Percentiles rank a stretch among this genome's conserved stretches.
Evolutionary conservation across 2,888 invertebrate species (phyloP).

Genomic region (Flexamia atlantica): DNA sequence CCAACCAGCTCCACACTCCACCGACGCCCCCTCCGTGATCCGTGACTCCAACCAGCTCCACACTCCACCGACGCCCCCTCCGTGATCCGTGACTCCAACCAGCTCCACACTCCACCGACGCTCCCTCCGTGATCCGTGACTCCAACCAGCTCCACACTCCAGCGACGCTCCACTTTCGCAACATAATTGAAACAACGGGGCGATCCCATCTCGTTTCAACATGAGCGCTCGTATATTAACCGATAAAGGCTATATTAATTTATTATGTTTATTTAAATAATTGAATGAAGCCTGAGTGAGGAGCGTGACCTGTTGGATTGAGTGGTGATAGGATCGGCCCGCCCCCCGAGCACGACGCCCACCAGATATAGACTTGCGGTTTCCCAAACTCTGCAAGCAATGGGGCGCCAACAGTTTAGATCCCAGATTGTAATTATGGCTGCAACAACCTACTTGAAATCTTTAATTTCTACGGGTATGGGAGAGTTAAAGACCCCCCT

Average conservation of each 20-base stretch:
- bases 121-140: neutral
- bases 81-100: neutral
- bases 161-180: slow-evolving; percentile 51
- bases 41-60: no score
- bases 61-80: neutral
- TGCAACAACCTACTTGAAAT: slow-evolving; percentile 24
- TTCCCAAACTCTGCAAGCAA: slow-evolving; percentile 36
- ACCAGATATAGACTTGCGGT: slow-evolving; percentile 25
- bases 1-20: no score
- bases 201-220: slow-evolving; percentile 50
- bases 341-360: slow-evolving; percentile 44
- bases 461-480: slow-evolving; percentile 29
- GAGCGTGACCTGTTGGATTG: slow-evolving; percentile 59
- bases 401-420: slow-evolving; percentile 49
- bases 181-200: slow-evolving; percentile 46
- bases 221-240: slow-evolving; percentile 57
- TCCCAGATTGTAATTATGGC: slow-evolving; percentile 25
- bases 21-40: no score
- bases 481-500: slow-evolving; percentile 21
- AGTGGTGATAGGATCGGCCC: slow-evolving; percentile 56
- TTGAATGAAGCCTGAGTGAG: slow-evolving; percentile 56
- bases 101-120: neutral
- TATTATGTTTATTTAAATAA: slow-evolving; percentile 64
- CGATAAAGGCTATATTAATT: slow-evolving; percentile 61
- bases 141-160: slow-evolving; percentile 6